Evolutionary conservation across 1,140 invertebrate species (phyloP), one percentile per base, ranked within the genome.

Genomic region (Pogonus chalceus): DNA sequence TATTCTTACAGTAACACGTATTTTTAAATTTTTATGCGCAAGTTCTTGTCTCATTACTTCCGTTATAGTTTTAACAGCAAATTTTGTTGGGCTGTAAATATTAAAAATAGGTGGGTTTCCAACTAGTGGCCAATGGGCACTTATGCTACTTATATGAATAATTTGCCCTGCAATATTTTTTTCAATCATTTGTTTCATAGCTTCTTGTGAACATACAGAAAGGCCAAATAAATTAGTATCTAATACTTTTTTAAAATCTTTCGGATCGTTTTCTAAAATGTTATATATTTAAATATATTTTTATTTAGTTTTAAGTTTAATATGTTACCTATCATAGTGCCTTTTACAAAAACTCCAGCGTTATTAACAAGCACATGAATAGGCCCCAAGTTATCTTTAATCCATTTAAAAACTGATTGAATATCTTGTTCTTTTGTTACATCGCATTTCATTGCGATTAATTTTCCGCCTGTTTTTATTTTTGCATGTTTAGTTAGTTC

Each of bases 311-410:
- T n/a, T n/a, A n/a, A n/a, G n/a, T n/a, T n/a, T n/a, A n/a, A n/a
- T n/a, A n/a, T n/a, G n/a, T n/a, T n/a, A n/a, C n/a, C n/a, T n/a
- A n/a, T n/a, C n/a, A n/a, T n/a, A n/a, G n/a, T n/a, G n/a, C 52
- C 50, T 0, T 49, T n/a, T 23, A 12, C 14, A 1, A 51, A 7
- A 22, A 51, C 37, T 1, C 83, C 87, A 2, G 87, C 87, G 63
- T 85, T 88, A 62, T 90, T 90, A 21, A 90, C 71, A 43, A 88
- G 70, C 1, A 90, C 69, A 62, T 88, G 79, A 1, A 87, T 70
- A 14, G 79, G 78, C 2, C 81, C 83, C 23, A 82, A 68, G 1
- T 76, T 75, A 9, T 75, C 65, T 39, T 79, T 73, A 12, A 81
- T 74, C 74, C 76, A 79, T 52, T 77, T 63, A 62, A 90, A 90